phyloP scores from a whole-genome alignment of 2,888 invertebrate genomes.

The Diarsia rubi region DNA sequence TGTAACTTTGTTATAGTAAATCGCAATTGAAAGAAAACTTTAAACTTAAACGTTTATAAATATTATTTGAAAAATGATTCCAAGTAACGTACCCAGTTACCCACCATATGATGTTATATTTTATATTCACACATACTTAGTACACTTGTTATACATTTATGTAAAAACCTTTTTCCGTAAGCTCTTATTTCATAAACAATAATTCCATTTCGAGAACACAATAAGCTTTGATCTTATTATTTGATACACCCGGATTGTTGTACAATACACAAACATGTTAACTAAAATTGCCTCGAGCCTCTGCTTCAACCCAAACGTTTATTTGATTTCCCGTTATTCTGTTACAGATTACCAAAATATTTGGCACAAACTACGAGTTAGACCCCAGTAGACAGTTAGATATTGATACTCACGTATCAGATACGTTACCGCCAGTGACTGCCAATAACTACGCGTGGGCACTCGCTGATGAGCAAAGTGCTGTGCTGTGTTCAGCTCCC shows the following conservation, averaged over 20 bases:
- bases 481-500: slow-evolving; percentile 88
- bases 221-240: slow-evolving; percentile 55
- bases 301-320: slow-evolving; percentile 35
- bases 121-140: not conserved
- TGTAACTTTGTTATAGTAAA: not conserved
- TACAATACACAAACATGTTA: slow-evolving; percentile 31
- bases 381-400: slow-evolving; percentile 88
- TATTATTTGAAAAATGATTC: not conserved
- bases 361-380: slow-evolving; percentile 93
- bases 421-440: slow-evolving; percentile 86
- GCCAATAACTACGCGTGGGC: slow-evolving; percentile 86
- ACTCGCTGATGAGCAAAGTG: slow-evolving; percentile 88
- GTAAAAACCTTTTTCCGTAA: not conserved
- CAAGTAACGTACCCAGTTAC: not conserved
- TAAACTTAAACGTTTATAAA: not conserved
- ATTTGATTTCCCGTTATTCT: slow-evolving; percentile 54
- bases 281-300: slow-evolving; percentile 37
- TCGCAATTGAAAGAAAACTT: not conserved
- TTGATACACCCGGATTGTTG: slow-evolving; percentile 42
- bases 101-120: not conserved
- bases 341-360: slow-evolving; percentile 94
- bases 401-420: slow-evolving; percentile 87
- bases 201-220: slow-evolving; percentile 31
- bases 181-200: slow-evolving; percentile 22
- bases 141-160: not conserved